Conservation (phyloP, 2,113 vertebrate species). For the Gavia stellata region DNA sequence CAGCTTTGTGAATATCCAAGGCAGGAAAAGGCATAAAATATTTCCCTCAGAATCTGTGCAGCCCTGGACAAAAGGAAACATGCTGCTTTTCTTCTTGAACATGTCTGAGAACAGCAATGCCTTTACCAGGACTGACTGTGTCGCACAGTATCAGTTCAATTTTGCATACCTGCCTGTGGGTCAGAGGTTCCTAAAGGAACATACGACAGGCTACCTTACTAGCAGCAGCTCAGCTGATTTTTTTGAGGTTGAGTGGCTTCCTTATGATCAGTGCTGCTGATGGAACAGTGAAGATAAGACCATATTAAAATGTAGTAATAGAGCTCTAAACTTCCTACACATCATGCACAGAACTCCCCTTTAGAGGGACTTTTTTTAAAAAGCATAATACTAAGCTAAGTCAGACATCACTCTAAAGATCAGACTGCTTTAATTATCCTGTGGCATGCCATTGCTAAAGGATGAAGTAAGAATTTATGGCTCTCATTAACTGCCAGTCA, state of each 20-base stretch:
- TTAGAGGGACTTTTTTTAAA: not conserved
- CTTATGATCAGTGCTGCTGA: not conserved
- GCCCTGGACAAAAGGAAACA: not conserved
- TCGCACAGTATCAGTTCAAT: not conserved
- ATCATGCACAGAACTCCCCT: constrained; percentile 12
- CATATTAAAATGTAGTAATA: fast-evolving
- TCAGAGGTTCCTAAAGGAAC: not conserved
- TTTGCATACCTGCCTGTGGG: not conserved
- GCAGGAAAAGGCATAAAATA: not conserved
- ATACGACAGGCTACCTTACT: no score
- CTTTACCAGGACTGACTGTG: not conserved
- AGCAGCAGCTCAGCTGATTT: not conserved
- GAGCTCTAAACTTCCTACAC: not conserved
- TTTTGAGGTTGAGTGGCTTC: not conserved
- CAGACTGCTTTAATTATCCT: constrained; percentile 58
- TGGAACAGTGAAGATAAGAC: not conserved
- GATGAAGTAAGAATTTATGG: constrained; percentile 61
- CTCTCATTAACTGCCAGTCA: constrained; percentile 34
- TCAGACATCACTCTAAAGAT: constrained; percentile 52
- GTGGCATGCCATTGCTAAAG: constrained; percentile 19
- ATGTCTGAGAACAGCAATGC: not conserved
- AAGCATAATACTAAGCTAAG: not conserved
- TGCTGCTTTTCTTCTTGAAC: not conserved
- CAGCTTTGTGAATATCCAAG: not conserved
- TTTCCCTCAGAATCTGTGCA: not conserved